Conservation (phyloP, 1,140 invertebrate species). For the Andrena cerasifolii region DNA sequence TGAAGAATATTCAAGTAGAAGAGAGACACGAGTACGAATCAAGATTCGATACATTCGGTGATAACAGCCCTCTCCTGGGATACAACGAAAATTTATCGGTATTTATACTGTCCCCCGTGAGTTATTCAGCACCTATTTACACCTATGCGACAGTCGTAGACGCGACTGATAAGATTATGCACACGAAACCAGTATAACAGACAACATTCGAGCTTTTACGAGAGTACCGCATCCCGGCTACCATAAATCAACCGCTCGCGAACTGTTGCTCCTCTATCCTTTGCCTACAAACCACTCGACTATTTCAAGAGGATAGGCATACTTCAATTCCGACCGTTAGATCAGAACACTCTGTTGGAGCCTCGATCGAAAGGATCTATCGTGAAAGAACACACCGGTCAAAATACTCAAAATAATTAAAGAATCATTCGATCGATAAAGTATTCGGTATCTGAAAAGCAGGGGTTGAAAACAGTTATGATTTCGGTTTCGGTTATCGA, state of each 20-base stretch:
- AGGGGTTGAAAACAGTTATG: too few relatives aligned
- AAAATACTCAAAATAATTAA: neutral
- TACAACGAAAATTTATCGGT: conserved; percentile 48
- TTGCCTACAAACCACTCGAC: conserved; percentile 60
- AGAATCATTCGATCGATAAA: too few relatives aligned
- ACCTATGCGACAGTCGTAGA: conserved; percentile 47
- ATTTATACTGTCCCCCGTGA: conserved; percentile 26
- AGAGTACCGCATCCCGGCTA: conserved; percentile 44
- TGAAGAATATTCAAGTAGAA: neutral
- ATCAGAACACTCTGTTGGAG: neutral
- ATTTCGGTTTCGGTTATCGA: too few relatives aligned
- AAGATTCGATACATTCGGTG: conserved; percentile 9
- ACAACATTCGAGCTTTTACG: conserved; percentile 54
- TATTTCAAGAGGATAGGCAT: neutral
- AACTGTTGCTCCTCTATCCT: conserved; percentile 67
- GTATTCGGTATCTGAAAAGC: too few relatives aligned
- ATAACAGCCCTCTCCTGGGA: conserved; percentile 33
- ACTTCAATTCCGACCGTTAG: conserved; percentile 1
- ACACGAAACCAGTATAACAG: conserved; percentile 36
- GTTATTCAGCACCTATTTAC: conserved; percentile 48
- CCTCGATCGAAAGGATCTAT: too few relatives aligned
- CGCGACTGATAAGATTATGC: conserved; percentile 63
- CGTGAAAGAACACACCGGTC: neutral
- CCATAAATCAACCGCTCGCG: conserved; percentile 73
- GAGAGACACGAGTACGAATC: conserved; percentile 6